Evolutionary conservation across 1,140 invertebrate genomes (phyloP).

Genomic region (Ostrea edulis): DNA sequence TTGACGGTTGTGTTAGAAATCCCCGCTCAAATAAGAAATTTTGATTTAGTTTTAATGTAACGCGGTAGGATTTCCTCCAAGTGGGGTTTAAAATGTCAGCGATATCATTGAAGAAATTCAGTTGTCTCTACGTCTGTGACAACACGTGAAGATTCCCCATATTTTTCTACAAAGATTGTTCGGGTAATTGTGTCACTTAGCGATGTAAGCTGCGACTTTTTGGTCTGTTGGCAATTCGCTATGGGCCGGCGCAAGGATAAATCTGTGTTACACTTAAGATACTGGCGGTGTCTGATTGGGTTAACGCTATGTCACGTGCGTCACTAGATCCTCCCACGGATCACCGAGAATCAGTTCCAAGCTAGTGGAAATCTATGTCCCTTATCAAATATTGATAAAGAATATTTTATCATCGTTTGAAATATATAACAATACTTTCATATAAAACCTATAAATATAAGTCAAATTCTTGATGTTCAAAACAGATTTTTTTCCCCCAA

Average conservation of each 20-base stretch:
- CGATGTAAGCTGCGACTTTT: slow-evolving; percentile 31
- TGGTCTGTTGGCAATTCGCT: slow-evolving; percentile 33
- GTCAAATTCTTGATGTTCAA: not conserved
- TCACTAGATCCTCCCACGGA: slow-evolving; percentile 17
- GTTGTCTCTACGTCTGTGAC: not conserved
- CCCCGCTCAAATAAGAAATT: slow-evolving; percentile 3
- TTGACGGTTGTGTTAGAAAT: not conserved
- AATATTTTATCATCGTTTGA: not conserved
- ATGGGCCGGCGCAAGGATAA: slow-evolving; percentile 29
- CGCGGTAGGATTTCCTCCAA: slow-evolving; percentile 14
- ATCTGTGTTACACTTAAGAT: slow-evolving; percentile 28
- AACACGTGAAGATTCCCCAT: not conserved
- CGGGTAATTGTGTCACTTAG: slow-evolving; percentile 26
- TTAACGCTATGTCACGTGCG: not conserved
- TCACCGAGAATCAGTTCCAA: slow-evolving; percentile 33
- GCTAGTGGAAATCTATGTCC: slow-evolving; percentile 5
- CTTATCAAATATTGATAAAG: slow-evolving; percentile 27
- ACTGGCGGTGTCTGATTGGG: slow-evolving; percentile 1
- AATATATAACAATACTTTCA: not conserved
- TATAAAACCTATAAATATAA: not conserved
- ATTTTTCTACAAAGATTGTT: slow-evolving; percentile 30
- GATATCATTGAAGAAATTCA: slow-evolving; percentile 17
- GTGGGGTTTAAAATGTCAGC: slow-evolving; percentile 2
- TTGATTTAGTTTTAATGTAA: slow-evolving; percentile 30
- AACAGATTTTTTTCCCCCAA: not conserved